Evolutionary conservation across 2,797 vertebrate species (phyloP).

Genomic region (Danionella dracula): DNA sequence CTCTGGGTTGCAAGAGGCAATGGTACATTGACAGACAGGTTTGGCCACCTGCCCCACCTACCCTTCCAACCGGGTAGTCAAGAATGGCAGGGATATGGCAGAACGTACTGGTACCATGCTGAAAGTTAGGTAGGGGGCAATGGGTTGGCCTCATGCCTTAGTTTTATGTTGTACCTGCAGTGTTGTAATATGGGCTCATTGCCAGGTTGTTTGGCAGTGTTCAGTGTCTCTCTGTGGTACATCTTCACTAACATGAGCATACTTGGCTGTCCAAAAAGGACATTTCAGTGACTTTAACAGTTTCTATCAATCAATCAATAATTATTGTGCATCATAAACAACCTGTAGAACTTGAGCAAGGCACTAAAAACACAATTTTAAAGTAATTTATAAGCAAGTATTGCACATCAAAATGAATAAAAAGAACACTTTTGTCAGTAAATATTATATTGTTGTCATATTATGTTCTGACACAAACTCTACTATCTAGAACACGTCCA

Average conservation of each 20-base stretch:
- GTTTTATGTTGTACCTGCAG: conserved; percentile 10
- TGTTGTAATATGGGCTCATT: conserved; percentile 14
- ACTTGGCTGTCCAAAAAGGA: not conserved
- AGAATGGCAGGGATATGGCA: conserved; percentile 42
- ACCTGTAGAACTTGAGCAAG: too few relatives aligned
- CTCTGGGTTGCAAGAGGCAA: conserved; percentile 65
- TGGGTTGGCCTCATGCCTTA: conserved; percentile 28
- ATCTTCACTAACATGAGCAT: conserved; percentile 26
- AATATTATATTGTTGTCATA: too few relatives aligned
- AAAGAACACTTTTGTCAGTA: too few relatives aligned
- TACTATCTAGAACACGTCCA: too few relatives aligned
- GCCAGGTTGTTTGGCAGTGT: conserved; percentile 4
- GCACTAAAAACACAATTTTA: too few relatives aligned
- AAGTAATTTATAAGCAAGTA: too few relatives aligned
- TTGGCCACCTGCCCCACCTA: conserved; percentile 75
- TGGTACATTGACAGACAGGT: conserved; percentile 69
- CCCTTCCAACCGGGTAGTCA: conserved; percentile 58
- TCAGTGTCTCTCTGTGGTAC: not conserved
- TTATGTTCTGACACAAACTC: too few relatives aligned
- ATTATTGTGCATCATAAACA: too few relatives aligned
- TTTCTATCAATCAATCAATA: not conserved
- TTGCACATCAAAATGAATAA: too few relatives aligned
- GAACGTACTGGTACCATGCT: conserved; percentile 26
- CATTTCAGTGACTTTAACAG: not conserved
- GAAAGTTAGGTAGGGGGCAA: conserved; percentile 8